Percentiles rank a stretch among this genome's conserved stretches.
Conservation (phyloP, 2,113 vertebrate genomes). For the Notiomystis cincta region DNA sequence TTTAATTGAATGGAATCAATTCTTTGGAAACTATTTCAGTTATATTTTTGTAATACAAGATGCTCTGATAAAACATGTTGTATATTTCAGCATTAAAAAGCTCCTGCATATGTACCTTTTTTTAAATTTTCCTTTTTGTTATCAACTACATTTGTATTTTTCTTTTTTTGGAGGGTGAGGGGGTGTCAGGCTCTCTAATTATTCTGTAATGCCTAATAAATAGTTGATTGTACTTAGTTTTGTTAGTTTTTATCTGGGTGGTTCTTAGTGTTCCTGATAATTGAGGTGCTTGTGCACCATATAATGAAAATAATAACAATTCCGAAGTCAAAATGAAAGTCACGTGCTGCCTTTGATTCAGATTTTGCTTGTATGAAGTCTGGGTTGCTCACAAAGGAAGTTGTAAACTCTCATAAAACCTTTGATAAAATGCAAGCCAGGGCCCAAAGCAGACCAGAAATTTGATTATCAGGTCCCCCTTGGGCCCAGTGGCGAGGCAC, state of each 20-base stretch:
- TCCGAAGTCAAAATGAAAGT: constrained; percentile 23
- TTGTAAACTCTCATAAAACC: background rate
- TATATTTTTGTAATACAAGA: background rate
- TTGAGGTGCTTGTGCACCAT: background rate
- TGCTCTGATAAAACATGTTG: background rate
- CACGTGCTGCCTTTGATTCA: background rate
- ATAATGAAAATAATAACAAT: constrained; percentile 12
- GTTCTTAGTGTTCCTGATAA: background rate
- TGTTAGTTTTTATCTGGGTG: background rate
- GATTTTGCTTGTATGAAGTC: background rate
- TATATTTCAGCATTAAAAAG: background rate
- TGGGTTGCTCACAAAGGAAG: background rate
- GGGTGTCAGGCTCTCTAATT: background rate
- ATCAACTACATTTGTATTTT: background rate
- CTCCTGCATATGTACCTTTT: background rate
- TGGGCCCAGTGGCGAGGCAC: background rate
- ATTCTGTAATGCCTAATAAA: background rate
- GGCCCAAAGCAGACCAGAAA: background rate
- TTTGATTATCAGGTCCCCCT: background rate
- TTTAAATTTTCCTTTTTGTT: background rate
- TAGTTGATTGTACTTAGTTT: background rate
- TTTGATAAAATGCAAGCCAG: background rate
- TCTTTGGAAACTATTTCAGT: background rate
- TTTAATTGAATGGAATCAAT: background rate
- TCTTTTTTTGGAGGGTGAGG: background rate